Base-by-base conservation (phyloP, 2,797 vertebrate genomes). In the Alfaro cultratus region DNA sequence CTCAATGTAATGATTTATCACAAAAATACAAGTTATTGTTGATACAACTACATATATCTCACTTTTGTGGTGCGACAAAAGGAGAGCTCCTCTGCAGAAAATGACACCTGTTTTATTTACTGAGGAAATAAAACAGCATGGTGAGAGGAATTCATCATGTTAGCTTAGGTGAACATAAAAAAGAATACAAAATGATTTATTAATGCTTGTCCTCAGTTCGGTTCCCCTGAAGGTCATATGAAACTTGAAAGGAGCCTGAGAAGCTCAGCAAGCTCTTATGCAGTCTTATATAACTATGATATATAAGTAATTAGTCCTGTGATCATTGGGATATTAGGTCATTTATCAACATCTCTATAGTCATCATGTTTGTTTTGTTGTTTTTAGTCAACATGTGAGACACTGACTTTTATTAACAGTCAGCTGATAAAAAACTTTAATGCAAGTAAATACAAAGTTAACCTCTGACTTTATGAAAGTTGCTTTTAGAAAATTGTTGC, bases 111-210 rank as follows among this genome's bases (percentile, higher is more conserved):
- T 53, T 78, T 79, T 77, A 74, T 73, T 47, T 53, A 73, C 29
- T 49, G 21, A 71, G 34, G 21, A 81, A 77, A n/a, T 18, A 29
- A 83, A 76, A 73, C 60, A 3, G 5, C 39, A 68, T 6, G 67
- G 53, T n/a, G 39, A 16, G 78, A 53, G 49, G 29, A 84, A 67
- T 4, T 46, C 13, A 81, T 84, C 8, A 57, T 81, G 68, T 86
- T 77, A 80, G 82, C 80, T 86, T 43, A 82, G 73, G 36, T 3
- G 62, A 79, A 87, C 67, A 53, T 67, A 80, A 79, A 77, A 18
- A 12, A 76, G n/a, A 80, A 79, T 73, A 80, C 8, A 76, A 75
- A 67, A 83, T 82, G 4, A 85, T 85, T 87, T 88, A 82, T 90
- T 90, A 71, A 86, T 86, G 55, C 62, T 70, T 9, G 43, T 83